Evolutionary conservation across 2,797 vertebrate genomes (phyloP).

Genomic region (Melanotaenia parkinsoni): DNA sequence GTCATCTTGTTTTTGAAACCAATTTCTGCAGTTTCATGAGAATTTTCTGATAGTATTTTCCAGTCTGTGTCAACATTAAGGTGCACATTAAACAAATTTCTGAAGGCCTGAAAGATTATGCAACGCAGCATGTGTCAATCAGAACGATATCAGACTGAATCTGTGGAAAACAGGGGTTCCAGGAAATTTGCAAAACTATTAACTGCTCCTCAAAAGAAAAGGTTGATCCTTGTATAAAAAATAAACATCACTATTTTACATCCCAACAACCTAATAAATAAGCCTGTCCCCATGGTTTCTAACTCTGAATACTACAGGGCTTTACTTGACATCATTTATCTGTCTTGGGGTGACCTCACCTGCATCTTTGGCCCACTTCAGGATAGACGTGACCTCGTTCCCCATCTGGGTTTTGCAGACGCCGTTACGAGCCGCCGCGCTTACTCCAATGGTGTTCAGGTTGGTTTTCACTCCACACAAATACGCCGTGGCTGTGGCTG

Average conservation of each 20-base stretch:
- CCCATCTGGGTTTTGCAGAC: constrained; percentile 81
- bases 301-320: not conserved
- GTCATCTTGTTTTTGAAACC: too few species aligned
- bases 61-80: too few species aligned
- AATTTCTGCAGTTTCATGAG: too few species aligned
- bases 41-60: too few species aligned
- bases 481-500: constrained; percentile 83
- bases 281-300: too few species aligned
- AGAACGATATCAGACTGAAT: not conserved
- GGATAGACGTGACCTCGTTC: constrained; percentile 85
- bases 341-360: constrained; percentile 55
- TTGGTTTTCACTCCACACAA: constrained; percentile 86
- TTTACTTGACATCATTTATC: not conserved
- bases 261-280: not conserved
- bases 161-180: not conserved
- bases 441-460: constrained; percentile 80
- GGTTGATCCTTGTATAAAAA: not conserved
- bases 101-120: too few species aligned
- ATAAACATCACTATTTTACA: not conserved
- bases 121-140: too few species aligned
- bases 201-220: not conserved
- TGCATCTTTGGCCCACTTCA: constrained; percentile 85
- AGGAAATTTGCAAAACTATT: not conserved
- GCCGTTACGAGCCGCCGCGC: constrained; percentile 77
- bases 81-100: too few species aligned